Conservation (phyloP, 92 coral and sea anemone species). For the Actinostola sp. region DNA sequence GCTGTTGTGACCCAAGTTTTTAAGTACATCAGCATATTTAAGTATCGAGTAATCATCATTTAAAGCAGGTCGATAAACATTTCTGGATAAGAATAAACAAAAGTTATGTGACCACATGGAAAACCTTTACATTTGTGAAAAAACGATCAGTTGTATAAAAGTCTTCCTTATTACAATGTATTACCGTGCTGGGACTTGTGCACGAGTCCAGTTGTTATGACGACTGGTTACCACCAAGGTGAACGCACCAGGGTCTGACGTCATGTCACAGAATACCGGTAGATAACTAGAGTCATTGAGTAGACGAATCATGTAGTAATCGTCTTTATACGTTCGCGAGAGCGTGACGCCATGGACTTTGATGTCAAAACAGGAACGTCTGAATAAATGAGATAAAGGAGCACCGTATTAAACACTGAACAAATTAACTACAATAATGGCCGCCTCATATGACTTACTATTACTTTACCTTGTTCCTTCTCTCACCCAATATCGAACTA, state of each 20-base stretch:
- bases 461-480: conserved; percentile 58
- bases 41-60: conserved; percentile 57
- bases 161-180: too few species aligned
- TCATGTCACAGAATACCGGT: conserved; percentile 61
- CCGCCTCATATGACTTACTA: not conserved
- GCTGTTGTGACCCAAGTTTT: conserved; percentile 19
- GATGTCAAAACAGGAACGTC: conserved; percentile 57
- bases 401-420: not conserved
- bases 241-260: conserved; percentile 52
- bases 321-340: conserved; percentile 26
- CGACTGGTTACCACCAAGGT: conserved; percentile 57
- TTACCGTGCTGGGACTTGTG: conserved; percentile 51
- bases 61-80: conserved; percentile 35
- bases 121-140: not conserved
- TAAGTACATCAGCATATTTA: conserved; percentile 49
- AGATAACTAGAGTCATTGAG: conserved; percentile 31
- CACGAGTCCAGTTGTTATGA: conserved; percentile 54
- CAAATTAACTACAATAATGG: too few species aligned
- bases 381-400: conserved; percentile 1
- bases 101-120: not conserved
- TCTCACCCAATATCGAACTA: conserved; percentile 72
- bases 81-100: conserved; percentile 6
- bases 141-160: not conserved
- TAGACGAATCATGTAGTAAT: conserved; percentile 35
- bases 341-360: conserved; percentile 37